phyloP scores from a whole-genome alignment of 2,113 vertebrate genomes.

The Herpailurus yagouaroundi region DNA sequence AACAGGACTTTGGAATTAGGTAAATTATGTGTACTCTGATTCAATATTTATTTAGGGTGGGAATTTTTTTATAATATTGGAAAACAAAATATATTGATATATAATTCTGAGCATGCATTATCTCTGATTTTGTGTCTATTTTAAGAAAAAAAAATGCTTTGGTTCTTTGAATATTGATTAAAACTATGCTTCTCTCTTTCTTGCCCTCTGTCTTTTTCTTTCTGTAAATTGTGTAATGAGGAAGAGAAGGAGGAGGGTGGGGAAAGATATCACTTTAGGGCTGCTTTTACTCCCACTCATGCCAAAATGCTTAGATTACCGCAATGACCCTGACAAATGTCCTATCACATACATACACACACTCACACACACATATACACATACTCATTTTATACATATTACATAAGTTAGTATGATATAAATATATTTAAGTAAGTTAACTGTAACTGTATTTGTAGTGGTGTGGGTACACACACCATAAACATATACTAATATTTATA shows the following conservation, averaged over 20 bases:
- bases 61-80: neutral
- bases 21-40: neutral
- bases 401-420: neutral
- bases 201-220: neutral
- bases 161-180: neutral
- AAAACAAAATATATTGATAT: neutral
- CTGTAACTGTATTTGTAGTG: neutral
- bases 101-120: neutral
- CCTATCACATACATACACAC: neutral
- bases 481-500: neutral
- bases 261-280: neutral
- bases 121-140: neutral
- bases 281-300: neutral
- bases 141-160: neutral
- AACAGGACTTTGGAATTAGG: neutral
- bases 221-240: too few relatives aligned
- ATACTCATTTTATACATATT: neutral
- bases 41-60: neutral
- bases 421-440: neutral
- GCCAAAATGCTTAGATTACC: neutral
- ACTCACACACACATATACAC: neutral
- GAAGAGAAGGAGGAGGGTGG: neutral
- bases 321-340: neutral
- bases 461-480: neutral
- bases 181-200: neutral